A percentile compares a stretch with the other conserved stretches of the same genome.
phyloP scores from a whole-genome alignment of 2,797 vertebrate genomes.

The Malurus splendens region DNA sequence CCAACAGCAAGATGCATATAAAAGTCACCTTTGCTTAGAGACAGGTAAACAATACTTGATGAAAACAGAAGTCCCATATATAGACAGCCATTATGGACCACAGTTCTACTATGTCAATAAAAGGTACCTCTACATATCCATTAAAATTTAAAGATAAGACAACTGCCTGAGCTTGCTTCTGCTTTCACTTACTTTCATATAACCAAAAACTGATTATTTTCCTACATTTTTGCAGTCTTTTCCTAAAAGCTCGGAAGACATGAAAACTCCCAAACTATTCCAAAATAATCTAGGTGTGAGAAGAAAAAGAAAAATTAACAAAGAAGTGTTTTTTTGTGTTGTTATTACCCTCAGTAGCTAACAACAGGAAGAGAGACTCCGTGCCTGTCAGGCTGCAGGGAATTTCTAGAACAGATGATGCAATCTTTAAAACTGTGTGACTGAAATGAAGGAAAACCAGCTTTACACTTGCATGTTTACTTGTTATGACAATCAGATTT shows the following conservation, averaged over 20 bases:
- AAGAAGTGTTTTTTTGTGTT: background rate
- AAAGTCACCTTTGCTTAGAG: background rate
- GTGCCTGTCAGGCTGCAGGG: background rate
- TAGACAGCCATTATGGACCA: background rate
- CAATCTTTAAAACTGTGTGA: background rate
- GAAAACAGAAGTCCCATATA: background rate
- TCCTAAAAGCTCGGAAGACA: background rate
- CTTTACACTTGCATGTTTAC: background rate
- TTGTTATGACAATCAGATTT: background rate
- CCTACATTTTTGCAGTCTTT: background rate
- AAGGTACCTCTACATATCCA: background rate
- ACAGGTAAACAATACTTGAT: background rate
- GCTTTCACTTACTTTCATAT: background rate
- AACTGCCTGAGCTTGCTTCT: background rate
- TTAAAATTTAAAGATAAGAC: background rate
- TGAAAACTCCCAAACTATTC: background rate
- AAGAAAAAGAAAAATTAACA: background rate
- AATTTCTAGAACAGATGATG: background rate
- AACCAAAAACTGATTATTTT: background rate
- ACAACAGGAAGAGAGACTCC: background rate
- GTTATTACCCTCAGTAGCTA: background rate
- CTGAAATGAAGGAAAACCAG: conserved; percentile 5
- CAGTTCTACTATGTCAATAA: background rate
- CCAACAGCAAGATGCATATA: background rate
- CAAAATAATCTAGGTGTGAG: background rate